A percentile compares a stretch with the other conserved stretches of the same genome.
phyloP scores from a whole-genome alignment of 92 coral and sea anemone genomes.

The Plumapathes pennacea region DNA sequence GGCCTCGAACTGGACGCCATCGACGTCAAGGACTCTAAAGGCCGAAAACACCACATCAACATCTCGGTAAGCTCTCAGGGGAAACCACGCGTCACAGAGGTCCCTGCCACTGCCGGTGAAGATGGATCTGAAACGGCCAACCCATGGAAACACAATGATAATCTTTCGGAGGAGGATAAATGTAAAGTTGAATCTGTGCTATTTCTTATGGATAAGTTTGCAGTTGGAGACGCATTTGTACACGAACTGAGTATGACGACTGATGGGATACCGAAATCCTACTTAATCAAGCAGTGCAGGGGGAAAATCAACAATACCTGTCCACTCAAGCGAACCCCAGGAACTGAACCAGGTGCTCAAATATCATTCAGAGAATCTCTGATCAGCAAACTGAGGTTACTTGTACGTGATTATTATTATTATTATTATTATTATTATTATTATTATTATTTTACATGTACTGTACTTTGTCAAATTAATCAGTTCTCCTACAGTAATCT shows the following conservation, averaged over 20 bases:
- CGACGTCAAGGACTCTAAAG: constrained; percentile 26
- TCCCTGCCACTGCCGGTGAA: too few species aligned
- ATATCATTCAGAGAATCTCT: constrained; percentile 53
- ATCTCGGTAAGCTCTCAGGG: background rate
- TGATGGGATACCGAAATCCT: constrained; percentile 54
- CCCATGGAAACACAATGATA: constrained; percentile 25
- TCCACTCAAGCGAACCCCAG: constrained; percentile 28
- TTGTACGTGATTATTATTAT: constrained; percentile 12
- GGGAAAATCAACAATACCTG: constrained; percentile 46
- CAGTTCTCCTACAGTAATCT: background rate
- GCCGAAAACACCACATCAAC: constrained; percentile 14
- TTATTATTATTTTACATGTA: background rate
- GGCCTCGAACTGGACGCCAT: constrained; percentile 42
- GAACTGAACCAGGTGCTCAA: constrained; percentile 59
- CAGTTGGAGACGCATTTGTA: constrained; percentile 43
- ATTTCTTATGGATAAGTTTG: constrained; percentile 49
- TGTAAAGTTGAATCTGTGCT: constrained; percentile 26
- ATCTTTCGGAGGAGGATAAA: constrained; percentile 22
- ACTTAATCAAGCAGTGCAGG: constrained; percentile 46
- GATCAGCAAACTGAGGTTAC: constrained; percentile 28
- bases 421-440: background rate
- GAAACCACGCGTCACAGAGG: too few species aligned
- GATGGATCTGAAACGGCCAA: too few species aligned
- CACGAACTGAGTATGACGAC: constrained; percentile 41
- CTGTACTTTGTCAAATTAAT: background rate